Percentiles rank a stretch among this genome's conserved stretches.
phyloP scores from a whole-genome alignment of 1,140 invertebrate species.

The Himalopsyche phryganea region DNA sequence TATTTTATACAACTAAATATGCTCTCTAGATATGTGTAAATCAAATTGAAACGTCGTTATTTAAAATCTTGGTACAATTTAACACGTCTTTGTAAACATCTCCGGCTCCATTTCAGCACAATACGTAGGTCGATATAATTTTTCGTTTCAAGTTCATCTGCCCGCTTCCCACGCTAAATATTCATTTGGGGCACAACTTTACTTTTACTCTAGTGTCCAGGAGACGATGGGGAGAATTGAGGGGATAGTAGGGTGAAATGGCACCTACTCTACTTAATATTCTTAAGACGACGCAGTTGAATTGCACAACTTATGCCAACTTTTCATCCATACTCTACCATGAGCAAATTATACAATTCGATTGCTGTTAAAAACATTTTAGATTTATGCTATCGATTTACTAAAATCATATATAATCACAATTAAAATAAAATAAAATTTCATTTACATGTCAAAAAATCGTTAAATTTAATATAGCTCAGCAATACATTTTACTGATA shows the following conservation, averaged over 20 bases:
- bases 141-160: constrained; percentile 31
- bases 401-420: no score
- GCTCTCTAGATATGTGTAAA: no score
- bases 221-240: neutral
- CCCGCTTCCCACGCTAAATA: constrained; percentile 31
- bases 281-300: constrained; percentile 28
- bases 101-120: no score
- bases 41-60: no score
- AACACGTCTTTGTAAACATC: no score
- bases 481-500: no score
- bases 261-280: constrained; percentile 20
- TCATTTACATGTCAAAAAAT: no score
- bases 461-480: no score
- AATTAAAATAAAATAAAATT: no score
- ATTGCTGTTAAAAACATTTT: neutral
- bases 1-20: no score
- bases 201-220: constrained; percentile 1
- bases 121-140: neutral
- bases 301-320: constrained; percentile 30
- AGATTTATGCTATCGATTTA: neutral
- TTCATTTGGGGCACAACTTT: constrained; percentile 21
- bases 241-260: no score
- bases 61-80: no score
- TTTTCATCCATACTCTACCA: neutral
- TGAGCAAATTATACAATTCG: constrained; percentile 4